Evolutionary conservation across 2,797 vertebrate species (phyloP).

Genomic region (Sebastes melanostomus): DNA sequence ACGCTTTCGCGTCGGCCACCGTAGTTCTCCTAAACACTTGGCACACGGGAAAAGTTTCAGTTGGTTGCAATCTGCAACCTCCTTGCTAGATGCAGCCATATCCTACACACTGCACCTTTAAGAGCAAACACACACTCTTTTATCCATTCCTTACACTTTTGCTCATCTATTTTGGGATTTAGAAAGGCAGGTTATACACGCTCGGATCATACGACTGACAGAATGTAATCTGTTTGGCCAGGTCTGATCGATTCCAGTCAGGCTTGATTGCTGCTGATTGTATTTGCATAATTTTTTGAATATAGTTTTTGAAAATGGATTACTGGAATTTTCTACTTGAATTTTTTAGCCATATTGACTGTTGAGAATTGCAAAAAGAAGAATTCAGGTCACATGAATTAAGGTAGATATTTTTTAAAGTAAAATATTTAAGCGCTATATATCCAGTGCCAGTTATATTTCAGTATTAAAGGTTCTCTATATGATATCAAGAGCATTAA

Average conservation of each 20-base stretch:
- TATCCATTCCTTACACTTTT: background rate
- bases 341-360: background rate
- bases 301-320: background rate
- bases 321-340: background rate
- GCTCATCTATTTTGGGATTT: background rate
- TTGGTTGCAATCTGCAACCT: too few relatives aligned
- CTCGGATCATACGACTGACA: background rate
- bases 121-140: background rate
- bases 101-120: background rate
- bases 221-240: background rate
- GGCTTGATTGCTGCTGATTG: background rate
- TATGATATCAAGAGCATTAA: too few relatives aligned
- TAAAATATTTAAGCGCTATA: background rate
- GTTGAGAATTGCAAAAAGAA: background rate
- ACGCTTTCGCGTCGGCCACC: too few relatives aligned
- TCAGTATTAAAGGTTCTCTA: background rate
- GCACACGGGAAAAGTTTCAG: too few relatives aligned
- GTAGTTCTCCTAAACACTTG: too few relatives aligned
- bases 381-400: background rate
- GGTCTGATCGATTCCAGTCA: background rate
- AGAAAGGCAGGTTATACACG: background rate
- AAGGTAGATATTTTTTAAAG: background rate
- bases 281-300: background rate
- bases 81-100: background rate
- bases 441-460: background rate